Evolutionary conservation across 2,888 invertebrate species (phyloP).

Genomic region (Ornithoptera alexandrae): DNA sequence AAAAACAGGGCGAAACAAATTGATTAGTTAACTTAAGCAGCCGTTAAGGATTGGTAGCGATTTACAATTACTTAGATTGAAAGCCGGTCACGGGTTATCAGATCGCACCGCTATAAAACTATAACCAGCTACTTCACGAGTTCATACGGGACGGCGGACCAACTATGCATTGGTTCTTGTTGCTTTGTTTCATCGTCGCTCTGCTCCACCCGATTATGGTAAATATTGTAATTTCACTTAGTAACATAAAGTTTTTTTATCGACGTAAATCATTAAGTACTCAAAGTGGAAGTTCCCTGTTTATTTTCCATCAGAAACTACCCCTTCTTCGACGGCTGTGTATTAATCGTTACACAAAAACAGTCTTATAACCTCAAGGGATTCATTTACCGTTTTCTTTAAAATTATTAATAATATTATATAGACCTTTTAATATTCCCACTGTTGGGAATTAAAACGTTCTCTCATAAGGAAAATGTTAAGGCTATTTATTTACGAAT

Average conservation of each 20-base stretch:
- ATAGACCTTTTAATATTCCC: too few relatives aligned
- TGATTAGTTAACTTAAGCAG: conserved; percentile 14
- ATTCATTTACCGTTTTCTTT: too few relatives aligned
- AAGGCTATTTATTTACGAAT: too few relatives aligned
- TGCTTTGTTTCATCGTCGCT: conserved; percentile 46
- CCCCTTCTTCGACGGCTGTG: too few relatives aligned
- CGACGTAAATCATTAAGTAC: not conserved
- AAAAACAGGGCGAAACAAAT: conserved; percentile 1
- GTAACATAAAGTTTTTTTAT: not conserved
- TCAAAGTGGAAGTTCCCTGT: too few relatives aligned
- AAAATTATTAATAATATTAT: too few relatives aligned
- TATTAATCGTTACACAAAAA: too few relatives aligned
- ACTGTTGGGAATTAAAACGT: too few relatives aligned
- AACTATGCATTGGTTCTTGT: conserved; percentile 55
- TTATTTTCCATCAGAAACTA: too few relatives aligned
- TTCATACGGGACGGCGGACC: conserved; percentile 19
- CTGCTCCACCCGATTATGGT: conserved; percentile 48
- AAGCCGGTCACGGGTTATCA: conserved; percentile 35
- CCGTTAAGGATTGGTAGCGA: conserved; percentile 30
- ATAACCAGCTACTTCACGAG: not conserved
- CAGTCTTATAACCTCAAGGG: too few relatives aligned
- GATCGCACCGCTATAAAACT: conserved; percentile 37
- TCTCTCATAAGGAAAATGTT: too few relatives aligned
- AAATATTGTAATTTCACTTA: conserved; percentile 32
- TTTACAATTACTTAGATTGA: conserved; percentile 33